A percentile compares a stretch with the other conserved stretches of the same genome.
phyloP scores from a whole-genome alignment of 2,113 vertebrate species.

The Misgurnus mizolepis region DNA sequence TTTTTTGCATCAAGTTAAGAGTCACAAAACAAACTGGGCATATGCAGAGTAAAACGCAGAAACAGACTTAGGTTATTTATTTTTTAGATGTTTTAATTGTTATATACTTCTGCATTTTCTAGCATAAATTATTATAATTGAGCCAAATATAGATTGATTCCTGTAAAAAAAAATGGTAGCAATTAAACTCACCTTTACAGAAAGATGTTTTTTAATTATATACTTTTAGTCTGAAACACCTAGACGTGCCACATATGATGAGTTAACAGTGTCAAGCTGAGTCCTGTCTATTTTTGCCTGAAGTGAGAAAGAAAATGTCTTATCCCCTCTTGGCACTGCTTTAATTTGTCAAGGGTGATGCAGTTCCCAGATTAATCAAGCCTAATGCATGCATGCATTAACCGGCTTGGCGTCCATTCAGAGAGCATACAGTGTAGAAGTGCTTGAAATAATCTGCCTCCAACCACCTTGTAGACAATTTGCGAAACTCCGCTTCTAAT shows the following conservation, averaged over 20 bases:
- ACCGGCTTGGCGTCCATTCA: constrained; percentile 33
- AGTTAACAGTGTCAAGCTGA: neutral
- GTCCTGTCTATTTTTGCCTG: constrained; percentile 15
- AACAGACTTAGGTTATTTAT: no score
- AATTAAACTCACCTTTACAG: no score
- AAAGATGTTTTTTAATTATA: no score
- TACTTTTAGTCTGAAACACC: neutral
- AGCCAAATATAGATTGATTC: no score
- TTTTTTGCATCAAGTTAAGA: neutral
- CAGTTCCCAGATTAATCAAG: constrained; percentile 49
- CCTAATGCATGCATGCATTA: constrained; percentile 37
- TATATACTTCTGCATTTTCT: no score
- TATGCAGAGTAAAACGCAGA: neutral
- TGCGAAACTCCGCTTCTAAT: constrained; percentile 20
- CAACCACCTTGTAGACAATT: constrained; percentile 37
- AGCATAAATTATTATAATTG: no score
- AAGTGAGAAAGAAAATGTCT: neutral
- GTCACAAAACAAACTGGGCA: no score
- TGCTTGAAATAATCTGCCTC: constrained; percentile 37
- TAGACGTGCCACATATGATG: no score
- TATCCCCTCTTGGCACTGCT: neutral
- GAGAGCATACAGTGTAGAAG: constrained; percentile 18
- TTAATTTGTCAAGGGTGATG: constrained; percentile 25
- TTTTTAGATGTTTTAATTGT: no score
- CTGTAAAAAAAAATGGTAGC: no score